Evolutionary conservation across 2,797 vertebrate genomes (phyloP), one percentile per base, ranked within the genome.

Genomic region (Aplochiton taeniatus): DNA sequence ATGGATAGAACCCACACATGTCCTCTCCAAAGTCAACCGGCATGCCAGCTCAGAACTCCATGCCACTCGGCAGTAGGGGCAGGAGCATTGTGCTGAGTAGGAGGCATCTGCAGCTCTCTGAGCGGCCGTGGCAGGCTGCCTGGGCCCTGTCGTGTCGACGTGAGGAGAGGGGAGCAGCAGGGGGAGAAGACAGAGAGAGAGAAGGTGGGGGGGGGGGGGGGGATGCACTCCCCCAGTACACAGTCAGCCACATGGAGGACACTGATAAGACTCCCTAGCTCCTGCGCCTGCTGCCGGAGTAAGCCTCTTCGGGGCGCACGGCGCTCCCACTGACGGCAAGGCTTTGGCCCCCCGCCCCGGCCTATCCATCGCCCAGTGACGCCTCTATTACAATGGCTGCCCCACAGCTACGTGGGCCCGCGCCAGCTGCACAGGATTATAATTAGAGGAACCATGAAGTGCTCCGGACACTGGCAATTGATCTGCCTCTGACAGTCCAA

Each of bases 361-460:
- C 89, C 91, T 79, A 90, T 92, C 91, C 88, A 87, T 91, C 82
- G 88, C 85, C 85, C 86, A 84, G 83, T 92, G 92, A 93, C 90
- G 91, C 91, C 91, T 92, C 91, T 91, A 92, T 93, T 92, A 93
- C 90, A 92, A 91, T 87, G 85, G 85, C 87, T 89, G 90, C 88
- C 91, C 89, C 89, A 89, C 89, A 91, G 91, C 91, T 90, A 87
- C 83, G 82, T 75, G 77, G 88, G 84, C 85, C 88, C 73, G 68
- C 77, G 83, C 89, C 89, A 92, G 90, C 90, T 90, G 89, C 85
- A 90, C 85, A 79, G 77, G 86, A 91, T 91, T 93, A 92, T 92
- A 92, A 92, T 92, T 91, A 92, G 90, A 93, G 86, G 85, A 90
- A 90, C 88, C 88, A 87, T 90, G 88, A 91, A 91, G 90, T 89